Evolutionary conservation across 2,888 invertebrate species (phyloP).

Genomic region (Drosophila anceps): DNA sequence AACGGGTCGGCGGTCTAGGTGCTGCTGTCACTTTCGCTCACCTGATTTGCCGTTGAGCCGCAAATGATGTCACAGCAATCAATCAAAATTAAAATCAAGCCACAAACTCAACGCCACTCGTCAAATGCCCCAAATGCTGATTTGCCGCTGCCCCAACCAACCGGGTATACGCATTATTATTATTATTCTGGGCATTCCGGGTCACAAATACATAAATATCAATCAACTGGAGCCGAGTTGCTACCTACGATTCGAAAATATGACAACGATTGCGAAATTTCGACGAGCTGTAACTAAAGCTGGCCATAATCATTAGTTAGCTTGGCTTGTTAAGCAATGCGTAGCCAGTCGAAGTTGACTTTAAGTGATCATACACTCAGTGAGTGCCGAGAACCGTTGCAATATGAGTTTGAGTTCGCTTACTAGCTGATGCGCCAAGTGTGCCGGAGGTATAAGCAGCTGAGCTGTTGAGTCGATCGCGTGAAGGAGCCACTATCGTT

Average conservation of each 20-base stretch:
- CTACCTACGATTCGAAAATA: background rate
- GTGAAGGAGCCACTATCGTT: no score
- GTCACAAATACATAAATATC: slow-evolving; percentile 3
- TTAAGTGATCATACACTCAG: background rate
- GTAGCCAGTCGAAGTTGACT: background rate
- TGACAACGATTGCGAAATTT: background rate
- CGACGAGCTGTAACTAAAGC: background rate
- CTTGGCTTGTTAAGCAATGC: background rate
- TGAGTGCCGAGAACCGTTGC: background rate
- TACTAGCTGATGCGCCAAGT: no score
- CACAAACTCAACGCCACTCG: slow-evolving; percentile 43
- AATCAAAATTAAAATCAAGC: slow-evolving; percentile 73
- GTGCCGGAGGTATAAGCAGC: no score
- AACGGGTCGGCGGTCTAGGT: background rate
- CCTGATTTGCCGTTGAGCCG: slow-evolving; percentile 16
- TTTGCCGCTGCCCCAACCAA: background rate
- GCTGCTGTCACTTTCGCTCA: slow-evolving; percentile 18
- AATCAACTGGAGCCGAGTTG: slow-evolving; percentile 29
- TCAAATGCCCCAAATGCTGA: slow-evolving; percentile 47
- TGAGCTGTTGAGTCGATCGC: no score
- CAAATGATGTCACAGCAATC: slow-evolving; percentile 54
- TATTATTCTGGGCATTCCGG: slow-evolving; percentile 13
- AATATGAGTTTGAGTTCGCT: no score
- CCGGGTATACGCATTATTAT: slow-evolving; percentile 10
- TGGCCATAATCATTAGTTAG: background rate